Base-by-base conservation (phyloP, 2,797 vertebrate species). In the Hydrophis major region DNA sequence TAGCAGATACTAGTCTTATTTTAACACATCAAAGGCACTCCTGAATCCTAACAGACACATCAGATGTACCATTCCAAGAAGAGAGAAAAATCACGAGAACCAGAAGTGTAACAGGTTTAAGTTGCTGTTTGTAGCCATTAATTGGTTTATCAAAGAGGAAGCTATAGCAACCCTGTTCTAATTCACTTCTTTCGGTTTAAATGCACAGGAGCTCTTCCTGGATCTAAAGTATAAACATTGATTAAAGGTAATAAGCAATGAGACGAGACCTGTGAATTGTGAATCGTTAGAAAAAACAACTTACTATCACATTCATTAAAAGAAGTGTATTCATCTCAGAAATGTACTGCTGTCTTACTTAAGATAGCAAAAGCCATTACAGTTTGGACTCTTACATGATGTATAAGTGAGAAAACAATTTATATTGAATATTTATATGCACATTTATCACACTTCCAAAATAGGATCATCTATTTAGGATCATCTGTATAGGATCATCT, bases 91-190 rank as follows among this genome's bases (percentile, higher is more conserved):
- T 4, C 6, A 16, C 25, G 20, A 18, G 14, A 56, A 42, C 32
- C 37, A 25, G 27, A 86, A 32, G 14, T 22, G 32, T 88, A 53
- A 90, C 37, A 78, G 14, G 28, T 89, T 37, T 74, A 14, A 50
- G 78, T 83, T 89, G 25, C 50, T 53, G 3, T 32, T 87, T 88
- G 28, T 89, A 57, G 25, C 42, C 32, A 18, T 86, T 63, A 86
- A 91, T 47, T 91, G 69, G 86, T 91, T 91, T 89, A 20, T 63
- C 87, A 63, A 88, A 89, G n/a, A 89, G 59, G 47, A 89, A 91
- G 78, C 56, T 86, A 86, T 42, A 55, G 86, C 50, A 78, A 53
- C 22, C 61, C 25, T 74, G 42, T 63, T n/a, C 27, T 53, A 42
- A 4, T 89, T 86, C 27, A 56, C 32, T 47, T 74, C 57, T 89